Evolutionary conservation across 2,797 vertebrate species (phyloP).

Genomic region (Argya squamiceps): DNA sequence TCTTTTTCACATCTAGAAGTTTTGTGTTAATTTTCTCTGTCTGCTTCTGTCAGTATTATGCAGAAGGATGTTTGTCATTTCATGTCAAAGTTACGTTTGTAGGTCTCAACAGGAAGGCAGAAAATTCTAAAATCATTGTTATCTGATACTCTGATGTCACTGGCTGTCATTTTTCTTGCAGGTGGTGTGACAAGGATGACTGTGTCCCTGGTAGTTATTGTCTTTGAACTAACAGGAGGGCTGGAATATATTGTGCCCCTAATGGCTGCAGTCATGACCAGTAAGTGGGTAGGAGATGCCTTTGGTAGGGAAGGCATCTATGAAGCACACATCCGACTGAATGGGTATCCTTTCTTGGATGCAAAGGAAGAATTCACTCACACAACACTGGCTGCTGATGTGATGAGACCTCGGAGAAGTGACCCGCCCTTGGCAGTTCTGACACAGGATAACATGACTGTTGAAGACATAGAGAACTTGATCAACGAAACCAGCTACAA

Average conservation of each 20-base stretch:
- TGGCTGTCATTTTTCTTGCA: conserved; percentile 57
- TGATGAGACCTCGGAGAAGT: conserved; percentile 92
- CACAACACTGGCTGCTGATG: conserved; percentile 92
- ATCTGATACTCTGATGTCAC: neutral
- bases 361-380: conserved; percentile 99
- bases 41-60: neutral
- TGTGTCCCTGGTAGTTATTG: conserved; percentile 96
- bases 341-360: conserved; percentile 97
- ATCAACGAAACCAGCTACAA: conserved; percentile 97
- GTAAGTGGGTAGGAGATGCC: conserved; percentile 99
- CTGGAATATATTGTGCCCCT: conserved; percentile 98
- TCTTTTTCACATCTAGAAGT: neutral
- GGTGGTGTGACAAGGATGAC: conserved; percentile 99
- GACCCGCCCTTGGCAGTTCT: conserved; percentile 92
- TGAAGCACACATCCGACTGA: conserved; percentile 96
- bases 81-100: neutral
- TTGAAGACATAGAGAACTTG: conserved; percentile 91
- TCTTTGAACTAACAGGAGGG: conserved; percentile 96
- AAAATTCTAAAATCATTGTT: neutral
- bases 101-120: neutral
- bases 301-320: conserved; percentile 98
- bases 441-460: conserved; percentile 96
- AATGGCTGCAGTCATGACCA: conserved; percentile 99
- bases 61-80: neutral
- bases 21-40: neutral